Conservation (phyloP, 2,797 vertebrate genomes). For the Jordanella pulchra region DNA sequence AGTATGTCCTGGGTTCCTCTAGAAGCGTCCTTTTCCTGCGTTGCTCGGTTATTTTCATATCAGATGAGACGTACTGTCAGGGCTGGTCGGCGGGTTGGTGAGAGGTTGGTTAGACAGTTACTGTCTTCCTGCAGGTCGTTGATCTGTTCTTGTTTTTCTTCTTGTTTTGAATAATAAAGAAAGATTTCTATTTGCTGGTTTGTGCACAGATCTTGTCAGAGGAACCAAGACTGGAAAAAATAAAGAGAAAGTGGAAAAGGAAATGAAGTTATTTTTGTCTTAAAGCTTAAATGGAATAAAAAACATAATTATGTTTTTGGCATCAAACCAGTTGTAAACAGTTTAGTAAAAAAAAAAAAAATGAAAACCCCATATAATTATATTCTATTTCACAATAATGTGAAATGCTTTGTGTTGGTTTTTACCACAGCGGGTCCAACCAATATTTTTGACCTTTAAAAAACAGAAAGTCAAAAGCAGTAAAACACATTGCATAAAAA, state of each 20-base stretch:
- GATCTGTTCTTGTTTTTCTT: conserved; percentile 54
- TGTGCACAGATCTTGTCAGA: conserved; percentile 89
- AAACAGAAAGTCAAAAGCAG: too few relatives aligned
- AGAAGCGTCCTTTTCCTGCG: conserved; percentile 62
- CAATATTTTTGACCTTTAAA: too few relatives aligned
- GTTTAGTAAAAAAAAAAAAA: conserved; percentile 13
- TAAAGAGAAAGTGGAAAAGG: conserved; percentile 4
- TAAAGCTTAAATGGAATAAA: not conserved
- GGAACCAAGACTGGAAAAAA: conserved; percentile 93
- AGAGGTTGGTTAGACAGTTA: conserved; percentile 55
- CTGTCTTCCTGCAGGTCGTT: conserved; percentile 67
- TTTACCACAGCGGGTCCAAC: too few relatives aligned
- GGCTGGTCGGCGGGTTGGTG: conserved; percentile 58
- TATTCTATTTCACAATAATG: too few relatives aligned
- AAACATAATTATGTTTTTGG: too few relatives aligned
- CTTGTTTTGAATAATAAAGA: conserved; percentile 78
- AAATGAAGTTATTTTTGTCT: conserved; percentile 7
- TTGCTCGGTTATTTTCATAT: conserved; percentile 60
- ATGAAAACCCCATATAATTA: conserved; percentile 9
- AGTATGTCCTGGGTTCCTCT: conserved; percentile 73
- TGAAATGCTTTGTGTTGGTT: too few relatives aligned
- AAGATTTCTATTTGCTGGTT: conserved; percentile 80
- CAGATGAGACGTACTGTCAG: conserved; percentile 61
- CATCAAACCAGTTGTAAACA: not conserved
- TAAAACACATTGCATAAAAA: too few relatives aligned